These are phyloP conservation scores for Actinia tenebrosa DNA, from an alignment of 64 coral and sea anemone species.

Conservation along the genomic window DNA sequence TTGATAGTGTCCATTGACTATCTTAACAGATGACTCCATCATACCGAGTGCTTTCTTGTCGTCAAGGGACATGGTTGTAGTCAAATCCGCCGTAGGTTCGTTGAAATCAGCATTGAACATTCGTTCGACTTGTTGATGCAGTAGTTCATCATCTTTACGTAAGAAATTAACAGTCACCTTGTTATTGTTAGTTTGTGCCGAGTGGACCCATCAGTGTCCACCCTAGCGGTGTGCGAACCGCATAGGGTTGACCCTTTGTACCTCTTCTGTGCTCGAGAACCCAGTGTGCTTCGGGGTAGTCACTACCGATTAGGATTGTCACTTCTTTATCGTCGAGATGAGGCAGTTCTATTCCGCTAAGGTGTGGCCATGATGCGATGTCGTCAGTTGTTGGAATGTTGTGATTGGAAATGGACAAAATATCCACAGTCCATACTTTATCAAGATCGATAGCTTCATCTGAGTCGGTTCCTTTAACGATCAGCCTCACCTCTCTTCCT, in stretches of 20 bases:
- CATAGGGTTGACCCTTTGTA: conserved; percentile 41
- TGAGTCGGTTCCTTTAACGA: neutral
- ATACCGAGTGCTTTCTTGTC: conserved; percentile 19
- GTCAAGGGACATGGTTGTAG: neutral
- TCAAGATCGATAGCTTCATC: conserved; percentile 26
- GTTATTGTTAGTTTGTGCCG: neutral
- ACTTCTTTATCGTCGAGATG: conserved; percentile 30
- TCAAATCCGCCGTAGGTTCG: neutral
- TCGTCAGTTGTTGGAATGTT: conserved; percentile 15
- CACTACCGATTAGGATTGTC: conserved; percentile 36
- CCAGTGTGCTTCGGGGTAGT: conserved; percentile 63
- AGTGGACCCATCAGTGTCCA: conserved; percentile 52
- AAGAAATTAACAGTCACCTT: conserved; percentile 23
- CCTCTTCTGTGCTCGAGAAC: conserved; percentile 40
- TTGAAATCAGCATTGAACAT: conserved; percentile 5
- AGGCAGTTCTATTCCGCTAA: conserved; percentile 24
- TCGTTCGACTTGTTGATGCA: neutral
- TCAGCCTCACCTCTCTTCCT: conserved; percentile 37
- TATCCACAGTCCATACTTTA: conserved; percentile 36
- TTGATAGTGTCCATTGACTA: neutral
- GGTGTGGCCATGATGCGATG: conserved; percentile 28
- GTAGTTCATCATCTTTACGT: conserved; percentile 14
- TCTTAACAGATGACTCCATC: neutral
- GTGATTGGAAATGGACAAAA: conserved; percentile 22
- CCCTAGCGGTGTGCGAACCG: conserved; percentile 41